A percentile compares a stretch with the other conserved stretches of the same genome.
Evolutionary conservation across 2,888 invertebrate species (phyloP).

Genomic region (Acanthosepion lycidas): DNA sequence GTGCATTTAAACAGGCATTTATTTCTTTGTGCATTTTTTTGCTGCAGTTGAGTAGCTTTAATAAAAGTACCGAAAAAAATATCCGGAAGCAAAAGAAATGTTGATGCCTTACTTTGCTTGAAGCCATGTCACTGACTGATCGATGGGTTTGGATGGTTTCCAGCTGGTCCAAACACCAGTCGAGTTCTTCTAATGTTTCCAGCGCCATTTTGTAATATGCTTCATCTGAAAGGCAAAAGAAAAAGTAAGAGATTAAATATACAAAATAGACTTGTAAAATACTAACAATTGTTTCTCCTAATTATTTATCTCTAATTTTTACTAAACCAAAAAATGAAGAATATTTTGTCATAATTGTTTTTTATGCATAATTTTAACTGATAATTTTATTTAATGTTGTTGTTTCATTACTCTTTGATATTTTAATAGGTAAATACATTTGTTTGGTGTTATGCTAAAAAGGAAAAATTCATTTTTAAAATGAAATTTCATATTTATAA

Average conservation of each 20-base stretch:
- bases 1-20: neutral
- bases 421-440: no score
- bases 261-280: neutral
- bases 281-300: neutral
- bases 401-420: no score
- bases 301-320: neutral
- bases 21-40: neutral
- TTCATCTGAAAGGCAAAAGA: slow-evolving; percentile 81
- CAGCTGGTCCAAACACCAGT: slow-evolving; percentile 99
- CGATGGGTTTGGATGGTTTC: slow-evolving; percentile 99
- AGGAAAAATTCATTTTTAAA: no score
- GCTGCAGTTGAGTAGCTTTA: neutral
- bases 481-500: no score
- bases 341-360: no score
- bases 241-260: neutral
- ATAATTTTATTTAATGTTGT: no score
- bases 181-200: slow-evolving; percentile 98
- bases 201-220: slow-evolving; percentile 92
- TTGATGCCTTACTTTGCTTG: slow-evolving; percentile 88
- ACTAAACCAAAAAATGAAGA: neutral
- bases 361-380: no score
- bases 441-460: no score
- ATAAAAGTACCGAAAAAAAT: neutral
- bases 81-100: neutral
- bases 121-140: slow-evolving; percentile 99